Percentiles rank a stretch among this genome's conserved stretches.
These are phyloP conservation scores for Thripadectes ignobilis DNA, from an alignment of 2,797 vertebrate genomes.

Conservation along the genomic window DNA sequence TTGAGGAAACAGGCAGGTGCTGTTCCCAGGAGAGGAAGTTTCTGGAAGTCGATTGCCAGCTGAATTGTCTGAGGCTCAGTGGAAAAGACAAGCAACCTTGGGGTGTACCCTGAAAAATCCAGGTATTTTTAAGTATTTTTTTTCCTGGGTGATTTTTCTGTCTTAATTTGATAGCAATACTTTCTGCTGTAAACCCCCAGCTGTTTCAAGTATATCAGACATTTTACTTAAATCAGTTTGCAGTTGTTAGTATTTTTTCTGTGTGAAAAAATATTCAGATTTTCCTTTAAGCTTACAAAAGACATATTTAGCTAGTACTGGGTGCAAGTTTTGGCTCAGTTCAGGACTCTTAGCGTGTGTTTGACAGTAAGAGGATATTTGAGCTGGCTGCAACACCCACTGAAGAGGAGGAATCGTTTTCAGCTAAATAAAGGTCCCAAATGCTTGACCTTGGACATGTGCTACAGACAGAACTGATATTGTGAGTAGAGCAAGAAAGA, in stretches of 20 bases:
- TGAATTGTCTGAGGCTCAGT: not conserved
- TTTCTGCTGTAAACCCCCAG: not conserved
- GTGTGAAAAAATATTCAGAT: not conserved
- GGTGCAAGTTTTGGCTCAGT: not conserved
- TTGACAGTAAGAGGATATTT: not conserved
- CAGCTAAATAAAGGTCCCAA: not conserved
- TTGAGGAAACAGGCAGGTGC: not conserved
- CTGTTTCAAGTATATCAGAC: not conserved
- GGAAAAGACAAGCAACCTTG: not conserved
- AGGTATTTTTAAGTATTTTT: not conserved
- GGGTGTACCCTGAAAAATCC: accelerated
- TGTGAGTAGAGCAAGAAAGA: not conserved
- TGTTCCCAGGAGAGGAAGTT: not conserved
- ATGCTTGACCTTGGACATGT: not conserved
- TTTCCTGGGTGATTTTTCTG: not conserved
- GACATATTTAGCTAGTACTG: accelerated
- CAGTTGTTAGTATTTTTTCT: not conserved
- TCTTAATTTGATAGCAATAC: not conserved
- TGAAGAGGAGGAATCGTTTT: not conserved
- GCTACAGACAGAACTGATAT: not conserved
- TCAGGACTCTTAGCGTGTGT: not conserved
- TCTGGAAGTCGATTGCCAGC: not conserved
- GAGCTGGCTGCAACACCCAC: not conserved
- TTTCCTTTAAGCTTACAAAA: not conserved
- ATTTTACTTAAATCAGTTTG: not conserved